Conservation (phyloP, 2,888 invertebrate species). For the Dyspetes luteomarginatus region DNA sequence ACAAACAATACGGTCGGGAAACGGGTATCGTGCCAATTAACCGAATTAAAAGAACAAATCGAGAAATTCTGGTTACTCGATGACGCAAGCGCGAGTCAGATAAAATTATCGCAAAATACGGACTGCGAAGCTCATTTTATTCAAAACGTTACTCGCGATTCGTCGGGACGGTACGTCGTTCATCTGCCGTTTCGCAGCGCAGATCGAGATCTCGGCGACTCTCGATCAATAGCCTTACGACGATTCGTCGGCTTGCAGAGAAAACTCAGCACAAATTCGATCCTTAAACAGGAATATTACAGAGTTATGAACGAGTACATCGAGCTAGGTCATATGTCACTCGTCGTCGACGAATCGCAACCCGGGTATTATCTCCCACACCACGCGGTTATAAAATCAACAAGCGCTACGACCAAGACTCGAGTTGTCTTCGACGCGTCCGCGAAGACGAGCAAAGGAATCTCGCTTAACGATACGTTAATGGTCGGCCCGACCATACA, state of each 20-base stretch:
- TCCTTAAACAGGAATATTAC: conserved; percentile 44
- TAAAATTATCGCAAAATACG: conserved; percentile 20
- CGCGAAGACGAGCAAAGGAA: too few relatives aligned
- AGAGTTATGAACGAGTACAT: conserved; percentile 55
- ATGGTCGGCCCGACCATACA: too few relatives aligned
- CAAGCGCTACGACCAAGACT: too few relatives aligned
- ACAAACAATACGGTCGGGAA: conserved; percentile 20
- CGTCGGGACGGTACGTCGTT: conserved; percentile 48
- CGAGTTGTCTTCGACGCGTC: too few relatives aligned
- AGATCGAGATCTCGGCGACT: conserved; percentile 46
- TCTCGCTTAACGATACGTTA: too few relatives aligned
- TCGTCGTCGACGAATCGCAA: conserved; percentile 32
- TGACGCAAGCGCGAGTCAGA: conserved; percentile 31
- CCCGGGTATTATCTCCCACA: too few relatives aligned
- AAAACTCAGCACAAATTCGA: conserved; percentile 28
- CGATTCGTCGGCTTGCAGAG: conserved; percentile 34
- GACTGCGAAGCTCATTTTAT: conserved; percentile 51
- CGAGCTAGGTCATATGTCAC: conserved; percentile 49
- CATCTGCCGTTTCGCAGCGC: conserved; percentile 49
- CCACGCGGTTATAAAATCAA: too few relatives aligned
- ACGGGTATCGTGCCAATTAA: conserved; percentile 42
- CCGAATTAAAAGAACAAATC: conserved; percentile 30
- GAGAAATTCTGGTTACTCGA: conserved; percentile 57
- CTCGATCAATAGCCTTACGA: conserved; percentile 32
- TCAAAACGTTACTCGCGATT: conserved; percentile 34